Conservation (phyloP, 1,140 invertebrate species). For the Helicoverpa zea region DNA sequence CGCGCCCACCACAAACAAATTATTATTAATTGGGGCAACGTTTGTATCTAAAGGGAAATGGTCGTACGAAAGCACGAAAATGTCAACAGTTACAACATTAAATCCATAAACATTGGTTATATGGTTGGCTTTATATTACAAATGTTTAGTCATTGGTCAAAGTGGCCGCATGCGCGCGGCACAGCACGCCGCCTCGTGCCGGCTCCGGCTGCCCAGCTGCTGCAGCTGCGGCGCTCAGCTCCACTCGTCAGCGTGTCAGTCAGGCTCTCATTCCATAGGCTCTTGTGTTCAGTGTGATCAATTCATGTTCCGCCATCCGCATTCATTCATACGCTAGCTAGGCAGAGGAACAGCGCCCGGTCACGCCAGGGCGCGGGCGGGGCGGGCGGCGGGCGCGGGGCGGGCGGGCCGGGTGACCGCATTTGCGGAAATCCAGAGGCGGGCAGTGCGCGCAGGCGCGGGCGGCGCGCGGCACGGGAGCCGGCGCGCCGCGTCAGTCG, state of each 20-base stretch:
- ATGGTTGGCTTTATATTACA: too few species aligned
- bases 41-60: too few species aligned
- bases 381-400: constrained; percentile 23
- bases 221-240: too few species aligned
- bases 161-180: too few species aligned
- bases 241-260: not conserved
- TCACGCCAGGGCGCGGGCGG: not conserved
- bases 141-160: too few species aligned
- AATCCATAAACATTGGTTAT: too few species aligned
- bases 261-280: not conserved
- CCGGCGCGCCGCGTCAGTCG: constrained; percentile 64
- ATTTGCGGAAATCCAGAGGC: constrained; percentile 16
- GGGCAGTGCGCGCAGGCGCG: constrained; percentile 43
- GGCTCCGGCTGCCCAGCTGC: too few species aligned
- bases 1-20: too few species aligned
- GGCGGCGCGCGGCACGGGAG: constrained; percentile 51
- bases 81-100: too few species aligned
- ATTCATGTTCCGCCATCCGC: not conserved
- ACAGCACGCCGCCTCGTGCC: too few species aligned
- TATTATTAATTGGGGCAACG: too few species aligned
- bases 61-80: too few species aligned
- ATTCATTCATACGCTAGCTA: constrained; percentile 22
- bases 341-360: not conserved
- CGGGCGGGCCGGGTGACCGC: constrained; percentile 19
- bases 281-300: not conserved